phyloP scores from a whole-genome alignment of 2,888 invertebrate genomes.

The Macrosoma leucophasiata region DNA sequence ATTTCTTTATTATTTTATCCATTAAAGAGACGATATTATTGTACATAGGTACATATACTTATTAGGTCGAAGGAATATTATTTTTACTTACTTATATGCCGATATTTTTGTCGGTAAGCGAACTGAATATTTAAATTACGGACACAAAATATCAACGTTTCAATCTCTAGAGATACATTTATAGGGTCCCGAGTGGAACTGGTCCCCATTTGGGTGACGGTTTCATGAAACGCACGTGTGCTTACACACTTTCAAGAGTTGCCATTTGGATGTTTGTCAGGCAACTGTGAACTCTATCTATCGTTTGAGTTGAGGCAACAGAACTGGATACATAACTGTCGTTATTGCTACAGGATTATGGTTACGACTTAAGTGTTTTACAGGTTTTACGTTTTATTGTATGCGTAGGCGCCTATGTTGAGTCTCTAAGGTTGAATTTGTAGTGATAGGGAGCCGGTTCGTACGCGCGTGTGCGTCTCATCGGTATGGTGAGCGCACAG shows the following conservation, averaged over 20 bases:
- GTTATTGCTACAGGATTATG: conserved; percentile 37
- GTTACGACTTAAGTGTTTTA: conserved; percentile 47
- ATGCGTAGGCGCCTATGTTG: background rate
- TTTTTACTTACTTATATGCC: no score
- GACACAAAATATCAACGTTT: conserved; percentile 53
- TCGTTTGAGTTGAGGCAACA: conserved; percentile 9
- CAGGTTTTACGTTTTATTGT: no score
- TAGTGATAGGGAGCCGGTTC: background rate
- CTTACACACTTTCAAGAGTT: conserved; percentile 45
- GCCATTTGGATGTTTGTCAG: conserved; percentile 31
- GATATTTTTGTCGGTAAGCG: no score
- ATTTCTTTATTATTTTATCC: no score
- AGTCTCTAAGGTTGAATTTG: background rate
- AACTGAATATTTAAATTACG: conserved; percentile 9
- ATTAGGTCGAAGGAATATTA: no score
- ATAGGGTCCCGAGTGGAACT: conserved; percentile 49
- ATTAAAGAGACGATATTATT: no score
- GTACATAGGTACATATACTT: no score
- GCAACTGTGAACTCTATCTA: conserved; percentile 30
- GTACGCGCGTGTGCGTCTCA: conserved; percentile 33
- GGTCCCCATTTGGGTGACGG: conserved; percentile 65
- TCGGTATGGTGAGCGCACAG: conserved; percentile 61
- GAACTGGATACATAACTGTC: conserved; percentile 28
- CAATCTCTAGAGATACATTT: conserved; percentile 56
- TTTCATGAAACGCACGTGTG: conserved; percentile 69